Conservation (phyloP, 2,113 vertebrate genomes). For the Mesembrinibis cayennensis region DNA sequence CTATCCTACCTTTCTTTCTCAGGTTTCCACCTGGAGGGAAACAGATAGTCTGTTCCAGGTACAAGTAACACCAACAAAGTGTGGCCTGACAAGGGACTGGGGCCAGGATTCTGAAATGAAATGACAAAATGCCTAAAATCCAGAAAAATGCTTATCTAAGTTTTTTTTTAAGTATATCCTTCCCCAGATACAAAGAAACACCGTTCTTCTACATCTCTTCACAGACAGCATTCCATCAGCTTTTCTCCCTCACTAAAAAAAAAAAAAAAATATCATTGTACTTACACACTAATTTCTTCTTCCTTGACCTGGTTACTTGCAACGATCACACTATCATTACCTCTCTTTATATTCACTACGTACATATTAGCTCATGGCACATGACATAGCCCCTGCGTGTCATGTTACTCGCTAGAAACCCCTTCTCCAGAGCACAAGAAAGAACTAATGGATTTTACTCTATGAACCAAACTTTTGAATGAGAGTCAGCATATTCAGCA, state of each 20-base stretch:
- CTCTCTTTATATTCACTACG: background rate
- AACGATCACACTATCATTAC: background rate
- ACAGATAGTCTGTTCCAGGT: background rate
- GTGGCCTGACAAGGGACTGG: background rate
- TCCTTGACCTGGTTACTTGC: background rate
- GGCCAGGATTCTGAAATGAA: background rate
- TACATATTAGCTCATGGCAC: background rate
- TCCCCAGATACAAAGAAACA: background rate
- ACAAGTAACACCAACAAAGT: background rate
- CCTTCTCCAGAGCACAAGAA: background rate
- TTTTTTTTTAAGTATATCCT: background rate
- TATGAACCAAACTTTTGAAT: background rate
- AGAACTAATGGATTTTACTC: background rate
- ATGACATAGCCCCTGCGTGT: fast-evolving
- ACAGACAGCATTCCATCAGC: background rate
- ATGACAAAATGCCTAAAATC: background rate
- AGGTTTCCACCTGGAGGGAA: background rate
- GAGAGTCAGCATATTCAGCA: background rate
- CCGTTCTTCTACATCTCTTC: background rate
- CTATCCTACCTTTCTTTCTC: background rate
- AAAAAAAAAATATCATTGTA: background rate
- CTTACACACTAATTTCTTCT: background rate
- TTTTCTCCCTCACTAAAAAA: background rate
- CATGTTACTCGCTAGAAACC: background rate
- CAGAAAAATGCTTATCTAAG: background rate